Percentiles rank a stretch among this genome's conserved stretches.
Conservation (phyloP, 2,888 invertebrate species). For the Pegoplata infirma region DNA sequence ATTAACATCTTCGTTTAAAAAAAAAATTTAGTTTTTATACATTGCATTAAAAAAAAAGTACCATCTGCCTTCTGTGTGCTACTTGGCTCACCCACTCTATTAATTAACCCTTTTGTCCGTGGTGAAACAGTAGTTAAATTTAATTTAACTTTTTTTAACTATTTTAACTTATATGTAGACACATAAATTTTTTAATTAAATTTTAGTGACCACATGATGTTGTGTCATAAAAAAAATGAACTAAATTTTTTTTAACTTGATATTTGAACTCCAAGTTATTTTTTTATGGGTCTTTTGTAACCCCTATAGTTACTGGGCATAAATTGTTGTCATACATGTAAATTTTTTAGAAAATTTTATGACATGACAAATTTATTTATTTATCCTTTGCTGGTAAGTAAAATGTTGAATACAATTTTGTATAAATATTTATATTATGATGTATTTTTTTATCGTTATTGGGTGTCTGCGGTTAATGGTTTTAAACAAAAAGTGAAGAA, state of each 20-base stretch:
- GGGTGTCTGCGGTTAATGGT: constrained; percentile 51
- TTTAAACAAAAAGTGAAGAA: neutral
- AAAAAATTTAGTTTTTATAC: neutral
- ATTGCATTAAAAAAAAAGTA: neutral
- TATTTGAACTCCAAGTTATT: constrained; percentile 15
- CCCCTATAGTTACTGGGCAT: neutral
- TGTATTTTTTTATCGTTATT: constrained; percentile 18
- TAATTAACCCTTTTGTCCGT: constrained; percentile 42
- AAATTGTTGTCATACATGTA: constrained; percentile 10
- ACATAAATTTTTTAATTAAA: constrained; percentile 39
- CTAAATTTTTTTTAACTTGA: constrained; percentile 8
- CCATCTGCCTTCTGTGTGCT: neutral
- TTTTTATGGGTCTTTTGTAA: constrained; percentile 25
- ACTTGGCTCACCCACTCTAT: constrained; percentile 44
- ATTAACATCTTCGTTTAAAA: neutral
- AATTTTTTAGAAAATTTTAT: constrained; percentile 8
- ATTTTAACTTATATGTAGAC: constrained; percentile 9
- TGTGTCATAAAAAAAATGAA: constrained; percentile 8
- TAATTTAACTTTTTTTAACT: neutral
- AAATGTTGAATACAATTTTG: constrained; percentile 20
- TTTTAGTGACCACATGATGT: constrained; percentile 53
- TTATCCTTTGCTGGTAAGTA: constrained; percentile 2
- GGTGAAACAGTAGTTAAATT: neutral
- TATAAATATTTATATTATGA: constrained; percentile 46
- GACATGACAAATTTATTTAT: constrained; percentile 30